A percentile compares a stretch with the other conserved stretches of the same genome.
phyloP scores from a whole-genome alignment of 2,113 vertebrate species.

The Ameiurus melas region DNA sequence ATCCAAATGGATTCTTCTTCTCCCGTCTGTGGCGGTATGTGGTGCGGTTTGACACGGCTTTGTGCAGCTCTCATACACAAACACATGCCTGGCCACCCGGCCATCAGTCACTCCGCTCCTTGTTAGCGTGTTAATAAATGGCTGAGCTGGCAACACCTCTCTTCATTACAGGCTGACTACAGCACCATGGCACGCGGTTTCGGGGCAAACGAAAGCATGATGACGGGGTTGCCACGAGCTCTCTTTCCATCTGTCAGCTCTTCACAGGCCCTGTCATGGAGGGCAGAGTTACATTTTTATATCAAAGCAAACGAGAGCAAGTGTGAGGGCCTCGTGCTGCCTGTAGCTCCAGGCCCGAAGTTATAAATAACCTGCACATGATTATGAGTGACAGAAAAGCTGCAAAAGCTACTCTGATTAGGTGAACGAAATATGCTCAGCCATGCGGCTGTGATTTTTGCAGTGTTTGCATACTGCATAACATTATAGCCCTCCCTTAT shows the following conservation, averaged over 20 bases:
- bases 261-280: constrained; percentile 31
- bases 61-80: constrained; percentile 42
- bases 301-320: not conserved
- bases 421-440: constrained; percentile 24
- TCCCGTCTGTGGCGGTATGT: constrained; percentile 50
- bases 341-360: not conserved
- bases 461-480: constrained; percentile 13
- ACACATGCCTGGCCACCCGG: constrained; percentile 29
- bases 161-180: constrained; percentile 43
- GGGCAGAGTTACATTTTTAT: constrained; percentile 6
- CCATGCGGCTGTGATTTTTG: constrained; percentile 38
- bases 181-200: constrained; percentile 32
- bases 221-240: constrained; percentile 42
- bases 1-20: constrained; percentile 50
- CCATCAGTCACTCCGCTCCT: constrained; percentile 55
- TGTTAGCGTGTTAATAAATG: constrained; percentile 53
- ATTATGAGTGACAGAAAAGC: constrained; percentile 9
- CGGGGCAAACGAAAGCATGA: constrained; percentile 23
- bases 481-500: too few species aligned
- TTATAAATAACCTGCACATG: not conserved
- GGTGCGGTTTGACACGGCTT: constrained; percentile 52
- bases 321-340: constrained; percentile 18
- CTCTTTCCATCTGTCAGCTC: constrained; percentile 16
- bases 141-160: constrained; percentile 51
- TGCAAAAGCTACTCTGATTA: not conserved